A percentile compares a stretch with the other conserved stretches of the same genome.
These are phyloP conservation scores for Temnothorax longispinosus DNA, from an alignment of 1,140 invertebrate genomes.

Conservation along the genomic window DNA sequence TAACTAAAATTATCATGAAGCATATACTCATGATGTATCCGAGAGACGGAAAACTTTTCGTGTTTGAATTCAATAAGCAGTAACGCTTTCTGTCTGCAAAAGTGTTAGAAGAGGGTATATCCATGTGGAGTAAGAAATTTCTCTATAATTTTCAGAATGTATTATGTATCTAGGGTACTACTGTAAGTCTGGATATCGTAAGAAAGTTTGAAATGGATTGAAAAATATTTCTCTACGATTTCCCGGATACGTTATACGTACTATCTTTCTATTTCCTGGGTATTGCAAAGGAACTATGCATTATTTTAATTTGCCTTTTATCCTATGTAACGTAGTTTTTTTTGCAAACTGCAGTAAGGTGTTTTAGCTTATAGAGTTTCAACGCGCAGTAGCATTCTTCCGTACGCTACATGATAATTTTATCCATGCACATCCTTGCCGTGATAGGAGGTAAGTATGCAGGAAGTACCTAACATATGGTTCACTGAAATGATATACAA, in stretches of 20 bases:
- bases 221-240: not conserved
- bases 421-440: not conserved
- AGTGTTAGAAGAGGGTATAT: not conserved
- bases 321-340: not conserved
- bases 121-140: not conserved
- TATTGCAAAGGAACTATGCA: not conserved
- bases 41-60: not conserved
- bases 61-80: not conserved
- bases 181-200: not conserved
- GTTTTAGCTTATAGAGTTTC: not conserved
- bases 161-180: not conserved
- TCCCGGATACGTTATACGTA: too few relatives aligned
- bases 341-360: not conserved
- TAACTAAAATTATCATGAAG: slow-evolving; percentile 12
- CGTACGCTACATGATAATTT: not conserved
- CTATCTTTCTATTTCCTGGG: not conserved
- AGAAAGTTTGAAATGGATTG: too few relatives aligned
- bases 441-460: not conserved
- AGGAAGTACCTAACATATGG: not conserved
- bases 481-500: not conserved
- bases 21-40: not conserved
- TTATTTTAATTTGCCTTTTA: too few relatives aligned
- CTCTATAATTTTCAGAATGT: not conserved
- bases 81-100: not conserved
- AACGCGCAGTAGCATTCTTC: not conserved